Evolutionary conservation across 2,797 vertebrate genomes (phyloP).

Genomic region (Atherinosoma microstoma): DNA sequence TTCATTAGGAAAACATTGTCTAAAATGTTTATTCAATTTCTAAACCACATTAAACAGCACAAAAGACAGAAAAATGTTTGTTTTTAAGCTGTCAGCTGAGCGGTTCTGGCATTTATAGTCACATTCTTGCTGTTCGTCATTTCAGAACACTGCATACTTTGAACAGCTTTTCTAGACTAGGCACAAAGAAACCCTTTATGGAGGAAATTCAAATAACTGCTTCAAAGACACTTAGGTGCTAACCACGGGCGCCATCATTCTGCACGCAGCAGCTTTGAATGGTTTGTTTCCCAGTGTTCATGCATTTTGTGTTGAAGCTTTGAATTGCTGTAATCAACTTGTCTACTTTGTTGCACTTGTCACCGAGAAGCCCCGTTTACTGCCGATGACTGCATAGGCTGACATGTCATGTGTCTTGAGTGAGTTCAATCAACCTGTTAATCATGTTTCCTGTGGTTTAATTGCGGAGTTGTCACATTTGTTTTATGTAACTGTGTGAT

Average conservation of each 20-base stretch:
- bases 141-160: not conserved
- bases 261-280: slow-evolving; percentile 1
- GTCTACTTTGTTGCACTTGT: slow-evolving; percentile 15
- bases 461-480: slow-evolving; percentile 1
- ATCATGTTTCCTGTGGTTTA: not conserved
- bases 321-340: slow-evolving; percentile 30
- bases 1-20: not conserved
- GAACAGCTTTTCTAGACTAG: not conserved
- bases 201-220: slow-evolving; percentile 3
- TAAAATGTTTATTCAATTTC: not conserved
- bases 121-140: not conserved
- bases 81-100: slow-evolving; percentile 14
- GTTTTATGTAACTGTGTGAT: not conserved
- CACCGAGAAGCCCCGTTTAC: slow-evolving; percentile 8
- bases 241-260: not conserved
- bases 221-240: slow-evolving; percentile 4
- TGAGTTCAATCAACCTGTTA: slow-evolving; percentile 14
- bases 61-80: not conserved
- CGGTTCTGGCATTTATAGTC: not conserved
- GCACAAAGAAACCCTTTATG: not conserved
- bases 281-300: slow-evolving; percentile 9
- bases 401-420: slow-evolving; percentile 7
- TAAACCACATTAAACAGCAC: not conserved
- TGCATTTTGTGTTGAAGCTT: slow-evolving; percentile 7
- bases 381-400: not conserved